A percentile compares a stretch with the other conserved stretches of the same genome.
phyloP scores from a whole-genome alignment of 35 echinoderm and acorn worm genomes.

The Ophioderma brevispina region DNA sequence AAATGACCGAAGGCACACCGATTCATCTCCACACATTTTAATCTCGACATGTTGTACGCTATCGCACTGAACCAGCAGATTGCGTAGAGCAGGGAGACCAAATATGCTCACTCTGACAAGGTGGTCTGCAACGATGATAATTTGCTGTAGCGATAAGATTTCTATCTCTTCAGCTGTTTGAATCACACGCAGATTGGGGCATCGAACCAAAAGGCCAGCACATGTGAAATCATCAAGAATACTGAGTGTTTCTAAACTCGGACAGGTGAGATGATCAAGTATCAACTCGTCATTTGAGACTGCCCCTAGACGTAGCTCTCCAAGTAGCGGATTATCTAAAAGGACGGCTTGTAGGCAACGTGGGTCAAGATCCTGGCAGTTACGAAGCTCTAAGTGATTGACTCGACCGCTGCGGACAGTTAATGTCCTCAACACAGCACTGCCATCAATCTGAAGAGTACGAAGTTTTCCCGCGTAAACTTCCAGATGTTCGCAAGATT shows the following conservation, averaged over 20 bases:
- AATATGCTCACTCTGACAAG: slow-evolving; percentile 56
- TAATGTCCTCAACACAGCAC: slow-evolving; percentile 63
- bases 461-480: slow-evolving; percentile 71
- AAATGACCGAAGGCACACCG: slow-evolving; percentile 62
- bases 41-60: slow-evolving; percentile 65
- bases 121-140: slow-evolving; percentile 75
- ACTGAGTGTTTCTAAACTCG: slow-evolving; percentile 59
- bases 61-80: slow-evolving; percentile 76
- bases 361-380: slow-evolving; percentile 65
- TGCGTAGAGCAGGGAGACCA: slow-evolving; percentile 57
- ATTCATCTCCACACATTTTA: slow-evolving; percentile 79
- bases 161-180: slow-evolving; percentile 79
- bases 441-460: slow-evolving; percentile 75
- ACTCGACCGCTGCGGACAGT: slow-evolving; percentile 67
- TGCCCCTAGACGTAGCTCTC: slow-evolving; percentile 56
- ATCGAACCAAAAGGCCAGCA: slow-evolving; percentile 55
- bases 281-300: slow-evolving; percentile 61
- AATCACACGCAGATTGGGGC: slow-evolving; percentile 62
- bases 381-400: slow-evolving; percentile 59
- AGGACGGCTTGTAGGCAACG: slow-evolving; percentile 61
- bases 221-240: slow-evolving; percentile 79
- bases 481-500: slow-evolving; percentile 92
- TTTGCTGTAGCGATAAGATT: slow-evolving; percentile 45
- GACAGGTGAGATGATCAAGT: slow-evolving; percentile 63
- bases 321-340: slow-evolving; percentile 64